Evolutionary conservation across 2,797 vertebrate species (phyloP).

Genomic region (Eleutherodactylus coqui): DNA sequence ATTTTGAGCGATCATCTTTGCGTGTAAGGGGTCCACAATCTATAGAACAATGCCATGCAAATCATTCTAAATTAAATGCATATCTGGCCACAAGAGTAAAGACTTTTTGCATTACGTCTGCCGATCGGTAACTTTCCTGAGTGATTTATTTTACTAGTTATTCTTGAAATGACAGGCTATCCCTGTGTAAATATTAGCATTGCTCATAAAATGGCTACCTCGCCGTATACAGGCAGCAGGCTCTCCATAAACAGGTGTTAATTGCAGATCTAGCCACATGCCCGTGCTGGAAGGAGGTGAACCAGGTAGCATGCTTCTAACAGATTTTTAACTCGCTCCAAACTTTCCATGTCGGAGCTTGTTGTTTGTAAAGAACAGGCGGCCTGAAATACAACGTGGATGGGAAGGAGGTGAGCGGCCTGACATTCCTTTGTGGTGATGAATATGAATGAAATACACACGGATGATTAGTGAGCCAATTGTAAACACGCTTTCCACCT

Average conservation of each 20-base stretch:
- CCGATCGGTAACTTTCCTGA: neutral
- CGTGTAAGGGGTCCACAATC: neutral
- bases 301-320: conserved; percentile 29
- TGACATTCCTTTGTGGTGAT: conserved; percentile 51
- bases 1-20: neutral
- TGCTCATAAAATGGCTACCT: neutral
- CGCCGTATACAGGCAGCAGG: neutral
- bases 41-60: neutral
- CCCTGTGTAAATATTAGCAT: neutral
- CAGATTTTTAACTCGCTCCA: conserved; percentile 35
- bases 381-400: conserved; percentile 34
- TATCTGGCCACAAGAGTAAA: neutral
- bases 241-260: conserved; percentile 19
- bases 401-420: conserved; percentile 33
- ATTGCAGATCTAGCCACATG: conserved; percentile 13
- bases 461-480: conserved; percentile 17
- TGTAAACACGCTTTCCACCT: conserved; percentile 19
- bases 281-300: conserved; percentile 17
- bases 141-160: neutral
- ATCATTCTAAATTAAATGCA: neutral
- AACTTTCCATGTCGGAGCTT: conserved; percentile 42
- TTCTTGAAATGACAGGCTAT: neutral
- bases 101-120: neutral
- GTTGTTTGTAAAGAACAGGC: conserved; percentile 24
- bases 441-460: conserved; percentile 34